Conservation (phyloP, 1,140 invertebrate species). For the Eulimnadia texana region DNA sequence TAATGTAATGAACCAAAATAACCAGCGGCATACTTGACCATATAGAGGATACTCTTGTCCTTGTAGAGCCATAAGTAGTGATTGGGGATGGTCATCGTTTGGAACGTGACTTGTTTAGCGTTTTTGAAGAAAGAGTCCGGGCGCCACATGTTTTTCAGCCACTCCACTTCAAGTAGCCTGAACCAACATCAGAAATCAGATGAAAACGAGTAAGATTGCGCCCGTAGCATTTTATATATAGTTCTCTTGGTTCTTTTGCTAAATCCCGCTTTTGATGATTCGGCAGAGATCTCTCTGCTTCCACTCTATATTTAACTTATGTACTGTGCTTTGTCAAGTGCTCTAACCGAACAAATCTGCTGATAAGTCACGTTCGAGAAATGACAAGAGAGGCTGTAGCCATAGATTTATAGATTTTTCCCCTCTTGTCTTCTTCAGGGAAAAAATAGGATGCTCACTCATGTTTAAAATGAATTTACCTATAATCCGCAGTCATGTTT, state of each 20-base stretch:
- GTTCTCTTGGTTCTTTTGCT: too few species aligned
- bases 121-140: slow-evolving; percentile 41
- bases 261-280: too few species aligned
- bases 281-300: neutral
- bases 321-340: neutral
- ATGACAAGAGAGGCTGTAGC: too few species aligned
- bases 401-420: neutral
- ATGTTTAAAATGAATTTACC: slow-evolving; percentile 30
- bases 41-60: slow-evolving; percentile 26
- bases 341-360: neutral
- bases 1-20: neutral
- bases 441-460: too few species aligned
- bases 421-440: neutral
- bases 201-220: too few species aligned
- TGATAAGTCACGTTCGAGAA: neutral
- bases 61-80: slow-evolving; percentile 37
- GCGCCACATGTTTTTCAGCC: slow-evolving; percentile 79
- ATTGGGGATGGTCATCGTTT: slow-evolving; percentile 85
- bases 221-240: too few species aligned
- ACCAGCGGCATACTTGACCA: slow-evolving; percentile 27
- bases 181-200: slow-evolving; percentile 17
- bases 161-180: slow-evolving; percentile 67
- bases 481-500: slow-evolving; percentile 82
- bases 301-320: neutral
- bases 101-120: slow-evolving; percentile 79